Base-by-base conservation (phyloP, 2,113 vertebrate genomes). In the Epinephelus moara region DNA sequence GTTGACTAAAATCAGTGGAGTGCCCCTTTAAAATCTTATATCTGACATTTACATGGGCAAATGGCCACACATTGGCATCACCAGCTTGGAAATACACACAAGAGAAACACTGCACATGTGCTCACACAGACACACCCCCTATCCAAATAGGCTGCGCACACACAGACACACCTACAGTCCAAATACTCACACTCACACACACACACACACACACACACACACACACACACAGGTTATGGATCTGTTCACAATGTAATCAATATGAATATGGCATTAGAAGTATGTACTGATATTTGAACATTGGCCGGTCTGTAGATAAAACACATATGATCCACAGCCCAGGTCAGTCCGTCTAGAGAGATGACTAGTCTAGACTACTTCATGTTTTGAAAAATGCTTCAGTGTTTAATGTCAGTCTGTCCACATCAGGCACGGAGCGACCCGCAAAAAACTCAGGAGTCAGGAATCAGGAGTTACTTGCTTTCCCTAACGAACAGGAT, bases 51-150 rank as follows among this genome's bases (percentile, higher is more conserved):
- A 33, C 14, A 66, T 1, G 23, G 4, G 18, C 30, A 56, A 8
- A 49, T 10, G 5, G 11, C 1, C 13, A 11, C 6, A 47, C 15
- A 75, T 37, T 33, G 63, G 21, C 67, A 60, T 18, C 56, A 27
- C 12, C 12, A 47, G 59, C 47, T 25, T 25, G 63, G 57, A 53
- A 47, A 33, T 2, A 56, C 69, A 70, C 75, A 83, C n/a, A 27
- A 45, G 19, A 47, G 19, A 25, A 42, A 6, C 70, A 30, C 6
- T 57, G 68, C 82, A 79, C 89, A 61, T 75, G 91, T 89, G 88
- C 77, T 71, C 64, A 59, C 27, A 70, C n/a, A 62, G 81, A 89
- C 91, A 88, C 93, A 70, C 90, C 90, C 78, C 88, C 84, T 70
- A 2, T 55, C 55, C 81, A 83, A 81, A 81, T 21, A 76, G 53